A percentile compares a stretch with the other conserved stretches of the same genome.
phyloP scores from a whole-genome alignment of 2,113 vertebrate genomes.

The Verasper variegatus region DNA sequence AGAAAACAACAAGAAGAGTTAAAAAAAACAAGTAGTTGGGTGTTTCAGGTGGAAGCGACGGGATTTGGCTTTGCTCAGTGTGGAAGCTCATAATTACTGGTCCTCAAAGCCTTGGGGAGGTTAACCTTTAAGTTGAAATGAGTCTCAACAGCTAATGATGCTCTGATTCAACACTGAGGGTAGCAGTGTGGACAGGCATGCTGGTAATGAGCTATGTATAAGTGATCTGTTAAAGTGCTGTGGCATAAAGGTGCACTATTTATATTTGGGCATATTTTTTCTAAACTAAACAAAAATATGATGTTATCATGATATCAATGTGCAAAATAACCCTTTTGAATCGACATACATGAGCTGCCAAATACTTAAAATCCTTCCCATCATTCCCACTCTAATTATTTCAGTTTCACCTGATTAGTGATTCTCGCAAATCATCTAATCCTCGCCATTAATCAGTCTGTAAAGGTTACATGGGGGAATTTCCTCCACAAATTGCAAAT shows the following conservation, averaged over 20 bases:
- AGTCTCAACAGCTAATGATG: slow-evolving; percentile 68
- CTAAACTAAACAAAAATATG: too few relatives aligned
- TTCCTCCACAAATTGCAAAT: slow-evolving; percentile 69
- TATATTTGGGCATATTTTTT: not conserved
- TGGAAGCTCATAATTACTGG: slow-evolving; percentile 64
- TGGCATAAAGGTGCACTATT: slow-evolving; percentile 22
- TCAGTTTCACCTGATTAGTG: slow-evolving; percentile 68
- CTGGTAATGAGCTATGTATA: slow-evolving; percentile 41
- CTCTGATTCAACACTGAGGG: slow-evolving; percentile 56
- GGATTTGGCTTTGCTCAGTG: slow-evolving; percentile 48
- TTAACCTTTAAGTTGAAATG: slow-evolving; percentile 75
- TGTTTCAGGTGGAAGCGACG: slow-evolving; percentile 36
- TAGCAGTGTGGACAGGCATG: slow-evolving; percentile 38
- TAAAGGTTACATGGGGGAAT: slow-evolving; percentile 70
- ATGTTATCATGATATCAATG: not conserved
- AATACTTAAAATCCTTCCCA: slow-evolving; percentile 18
- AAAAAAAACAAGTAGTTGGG: slow-evolving; percentile 19
- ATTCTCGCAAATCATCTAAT: slow-evolving; percentile 70
- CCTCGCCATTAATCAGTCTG: slow-evolving; percentile 70
- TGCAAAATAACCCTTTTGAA: slow-evolving; percentile 14
- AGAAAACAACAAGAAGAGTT: slow-evolving; percentile 4
- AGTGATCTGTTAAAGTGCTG: not conserved
- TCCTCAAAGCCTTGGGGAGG: slow-evolving; percentile 61
- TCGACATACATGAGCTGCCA: slow-evolving; percentile 14
- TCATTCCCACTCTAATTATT: slow-evolving; percentile 52